phyloP scores from a whole-genome alignment of 2,113 vertebrate genomes.

The Myotis brandtii region DNA sequence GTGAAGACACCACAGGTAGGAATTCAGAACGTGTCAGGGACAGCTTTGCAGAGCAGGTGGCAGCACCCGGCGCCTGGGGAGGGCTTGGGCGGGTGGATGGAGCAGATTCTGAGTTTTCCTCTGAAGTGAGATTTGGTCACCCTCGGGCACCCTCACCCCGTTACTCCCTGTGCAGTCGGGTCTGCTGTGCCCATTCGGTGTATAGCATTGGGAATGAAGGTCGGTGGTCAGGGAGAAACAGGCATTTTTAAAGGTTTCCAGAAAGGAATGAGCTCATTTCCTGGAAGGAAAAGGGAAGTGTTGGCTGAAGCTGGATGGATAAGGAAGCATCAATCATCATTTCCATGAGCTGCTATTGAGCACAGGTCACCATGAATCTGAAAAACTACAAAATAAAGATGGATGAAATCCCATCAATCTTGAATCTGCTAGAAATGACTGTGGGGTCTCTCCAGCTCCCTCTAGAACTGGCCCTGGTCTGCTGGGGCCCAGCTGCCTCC shows the following conservation, averaged over 20 bases:
- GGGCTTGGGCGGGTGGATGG: background rate
- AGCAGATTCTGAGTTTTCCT: constrained; percentile 14
- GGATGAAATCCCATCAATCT: constrained; percentile 1
- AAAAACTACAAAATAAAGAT: constrained; percentile 53
- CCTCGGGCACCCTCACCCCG: background rate
- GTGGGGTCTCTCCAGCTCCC: background rate
- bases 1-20: background rate
- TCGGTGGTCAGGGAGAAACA: background rate
- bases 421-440: constrained; percentile 47
- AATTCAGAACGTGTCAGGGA: background rate
- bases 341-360: background rate
- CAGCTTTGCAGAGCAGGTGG: background rate
- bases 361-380: background rate
- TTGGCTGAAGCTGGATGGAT: background rate
- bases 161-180: background rate
- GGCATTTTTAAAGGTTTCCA: background rate
- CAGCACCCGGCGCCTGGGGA: background rate
- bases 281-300: background rate
- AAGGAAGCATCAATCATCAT: background rate
- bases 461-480: background rate
- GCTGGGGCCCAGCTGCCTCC: background rate
- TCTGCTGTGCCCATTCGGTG: background rate
- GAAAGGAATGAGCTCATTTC: background rate
- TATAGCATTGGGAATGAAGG: background rate
- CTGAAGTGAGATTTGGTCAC: constrained; percentile 6